A percentile compares a stretch with the other conserved stretches of the same genome.
These are phyloP conservation scores for Noctua fimbriata DNA, from an alignment of 2,888 invertebrate genomes.

Conservation along the genomic window DNA sequence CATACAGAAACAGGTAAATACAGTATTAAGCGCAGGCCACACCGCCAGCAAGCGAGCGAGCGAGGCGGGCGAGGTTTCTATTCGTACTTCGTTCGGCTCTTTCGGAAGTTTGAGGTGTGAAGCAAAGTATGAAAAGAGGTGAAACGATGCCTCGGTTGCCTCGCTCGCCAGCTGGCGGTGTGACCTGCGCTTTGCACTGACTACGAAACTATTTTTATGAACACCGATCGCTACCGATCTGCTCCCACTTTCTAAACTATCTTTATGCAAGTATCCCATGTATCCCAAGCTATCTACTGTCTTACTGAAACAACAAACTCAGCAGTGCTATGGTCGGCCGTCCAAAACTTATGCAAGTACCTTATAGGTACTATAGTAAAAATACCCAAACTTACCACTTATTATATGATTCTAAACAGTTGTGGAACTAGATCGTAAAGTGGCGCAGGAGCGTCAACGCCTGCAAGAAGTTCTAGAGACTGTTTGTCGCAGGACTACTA, in stretches of 20 bases:
- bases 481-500: constrained; percentile 73
- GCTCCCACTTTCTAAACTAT: background rate
- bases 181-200: background rate
- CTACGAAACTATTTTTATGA: background rate
- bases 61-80: too few relatives aligned
- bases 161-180: too few relatives aligned
- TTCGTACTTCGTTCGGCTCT: too few relatives aligned
- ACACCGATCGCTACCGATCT: background rate
- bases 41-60: too few relatives aligned
- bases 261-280: background rate
- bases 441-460: constrained; percentile 81
- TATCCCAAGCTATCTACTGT: too few relatives aligned
- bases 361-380: background rate
- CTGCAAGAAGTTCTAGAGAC: constrained; percentile 84
- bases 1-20: background rate
- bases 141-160: too few relatives aligned
- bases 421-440: constrained; percentile 84
- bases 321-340: background rate
- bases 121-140: too few relatives aligned
- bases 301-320: background rate
- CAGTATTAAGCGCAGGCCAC: background rate
- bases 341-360: background rate
- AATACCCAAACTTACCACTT: constrained; percentile 10
- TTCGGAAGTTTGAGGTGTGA: too few relatives aligned
- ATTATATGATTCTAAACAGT: constrained; percentile 69